Evolutionary conservation across 37 sponge, comb jelly and placozoan genomes (phyloP).

Genomic region (Ianthella basta): DNA sequence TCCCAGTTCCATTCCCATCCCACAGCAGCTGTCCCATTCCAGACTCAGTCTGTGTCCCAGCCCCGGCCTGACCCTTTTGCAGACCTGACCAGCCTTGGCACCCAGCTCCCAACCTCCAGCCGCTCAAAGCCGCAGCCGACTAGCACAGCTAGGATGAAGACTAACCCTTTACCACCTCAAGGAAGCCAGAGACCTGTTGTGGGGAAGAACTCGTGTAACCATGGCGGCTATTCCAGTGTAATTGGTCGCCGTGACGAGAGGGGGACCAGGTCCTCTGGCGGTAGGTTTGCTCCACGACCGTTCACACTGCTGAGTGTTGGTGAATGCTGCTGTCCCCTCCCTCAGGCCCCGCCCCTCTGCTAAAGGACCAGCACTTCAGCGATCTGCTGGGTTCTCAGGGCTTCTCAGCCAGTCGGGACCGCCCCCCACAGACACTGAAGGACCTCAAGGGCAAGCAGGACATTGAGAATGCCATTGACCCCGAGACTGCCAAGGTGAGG

Average conservation of each 20-base stretch:
- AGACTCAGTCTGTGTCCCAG: no score
- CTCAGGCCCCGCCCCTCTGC: constrained; percentile 35
- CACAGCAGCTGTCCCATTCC: no score
- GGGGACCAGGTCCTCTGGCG: constrained; percentile 23
- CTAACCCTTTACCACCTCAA: no score
- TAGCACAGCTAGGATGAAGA: no score
- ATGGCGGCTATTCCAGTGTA: constrained; percentile 35
- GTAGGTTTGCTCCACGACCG: not conserved
- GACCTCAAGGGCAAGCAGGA: constrained; percentile 63
- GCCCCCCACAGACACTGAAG: constrained; percentile 61
- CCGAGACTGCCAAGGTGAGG: constrained; percentile 73
- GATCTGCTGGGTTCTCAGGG: constrained; percentile 69
- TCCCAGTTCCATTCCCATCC: no score
- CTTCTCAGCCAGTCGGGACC: constrained; percentile 35
- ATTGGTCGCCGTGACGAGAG: constrained; percentile 51
- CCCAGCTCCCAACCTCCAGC: not conserved
- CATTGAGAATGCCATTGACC: constrained; percentile 65
- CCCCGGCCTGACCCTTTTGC: no score
- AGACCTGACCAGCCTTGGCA: not conserved
- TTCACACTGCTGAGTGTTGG: not conserved
- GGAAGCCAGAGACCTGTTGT: no score
- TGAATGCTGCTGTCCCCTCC: not conserved
- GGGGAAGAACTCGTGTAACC: no score
- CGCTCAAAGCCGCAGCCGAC: not conserved
- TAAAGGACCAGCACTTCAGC: constrained; percentile 52